A percentile compares a stretch with the other conserved stretches of the same genome.
phyloP scores from a whole-genome alignment of 2,888 invertebrate genomes.

The Synanthedon vespiformis region DNA sequence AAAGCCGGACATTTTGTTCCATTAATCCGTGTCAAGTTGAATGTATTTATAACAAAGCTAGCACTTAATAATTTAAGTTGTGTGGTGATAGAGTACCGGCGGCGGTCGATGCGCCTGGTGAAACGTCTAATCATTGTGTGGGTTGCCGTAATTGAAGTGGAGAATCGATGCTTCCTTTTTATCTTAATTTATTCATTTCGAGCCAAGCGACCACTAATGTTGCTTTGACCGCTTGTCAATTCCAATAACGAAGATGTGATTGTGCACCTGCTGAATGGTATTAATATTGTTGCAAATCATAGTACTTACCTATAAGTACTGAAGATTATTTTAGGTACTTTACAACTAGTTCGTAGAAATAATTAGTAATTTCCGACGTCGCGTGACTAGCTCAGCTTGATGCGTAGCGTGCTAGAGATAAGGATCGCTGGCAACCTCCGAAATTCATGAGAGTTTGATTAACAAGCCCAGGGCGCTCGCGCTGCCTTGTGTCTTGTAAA shows the following conservation, averaged over 20 bases:
- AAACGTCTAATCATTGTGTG: constrained; percentile 66
- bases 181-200: constrained; percentile 66
- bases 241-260: constrained; percentile 51
- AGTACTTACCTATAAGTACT: constrained; percentile 1
- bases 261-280: constrained; percentile 34
- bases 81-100: constrained; percentile 40
- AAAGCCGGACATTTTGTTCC: constrained; percentile 48
- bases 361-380: constrained; percentile 40
- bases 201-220: constrained; percentile 51
- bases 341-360: constrained; percentile 20
- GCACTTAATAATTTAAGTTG: constrained; percentile 60
- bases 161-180: constrained; percentile 53
- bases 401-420: constrained; percentile 60
- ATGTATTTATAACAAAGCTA: constrained; percentile 65
- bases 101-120: constrained; percentile 43
- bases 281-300: constrained; percentile 7
- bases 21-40: constrained; percentile 61
- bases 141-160: constrained; percentile 62
- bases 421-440: constrained; percentile 47
- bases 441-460: constrained; percentile 59
- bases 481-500: constrained; percentile 38
- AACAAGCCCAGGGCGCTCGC: constrained; percentile 43
- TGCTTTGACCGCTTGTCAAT: constrained; percentile 64
- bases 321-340: no score
- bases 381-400: constrained; percentile 49